A percentile compares a stretch with the other conserved stretches of the same genome.
Conservation (phyloP, 2,113 vertebrate genomes). For the Athene noctua region DNA sequence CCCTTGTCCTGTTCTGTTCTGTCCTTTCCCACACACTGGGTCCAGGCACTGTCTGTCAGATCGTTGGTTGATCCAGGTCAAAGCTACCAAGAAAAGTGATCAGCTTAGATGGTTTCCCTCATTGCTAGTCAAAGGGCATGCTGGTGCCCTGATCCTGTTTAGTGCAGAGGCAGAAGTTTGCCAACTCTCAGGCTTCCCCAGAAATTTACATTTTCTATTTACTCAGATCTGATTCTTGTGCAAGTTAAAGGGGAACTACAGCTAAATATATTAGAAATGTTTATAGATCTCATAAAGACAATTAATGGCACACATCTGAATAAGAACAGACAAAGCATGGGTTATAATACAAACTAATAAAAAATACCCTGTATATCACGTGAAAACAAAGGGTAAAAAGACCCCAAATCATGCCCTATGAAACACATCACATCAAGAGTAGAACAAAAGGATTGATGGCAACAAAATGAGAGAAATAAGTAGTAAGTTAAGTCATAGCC, state of each 20-base stretch:
- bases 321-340: background rate
- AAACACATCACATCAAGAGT: background rate
- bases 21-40: background rate
- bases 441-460: background rate
- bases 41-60: background rate
- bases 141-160: accelerated
- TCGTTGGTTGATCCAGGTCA: background rate
- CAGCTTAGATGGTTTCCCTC: background rate
- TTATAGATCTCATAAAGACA: background rate
- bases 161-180: background rate
- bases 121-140: background rate
- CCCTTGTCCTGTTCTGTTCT: background rate
- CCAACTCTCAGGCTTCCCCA: background rate
- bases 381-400: background rate
- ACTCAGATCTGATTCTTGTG: background rate
- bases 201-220: background rate
- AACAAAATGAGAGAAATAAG: constrained; percentile 32
- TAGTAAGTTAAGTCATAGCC: background rate
- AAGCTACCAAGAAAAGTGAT: background rate
- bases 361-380: background rate
- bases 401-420: background rate
- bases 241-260: background rate
- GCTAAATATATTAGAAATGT: background rate
- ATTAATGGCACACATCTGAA: background rate
- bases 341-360: background rate